These are phyloP conservation scores for Sphaerophoria taeniata DNA, from an alignment of 2,888 invertebrate species.

Conservation along the genomic window DNA sequence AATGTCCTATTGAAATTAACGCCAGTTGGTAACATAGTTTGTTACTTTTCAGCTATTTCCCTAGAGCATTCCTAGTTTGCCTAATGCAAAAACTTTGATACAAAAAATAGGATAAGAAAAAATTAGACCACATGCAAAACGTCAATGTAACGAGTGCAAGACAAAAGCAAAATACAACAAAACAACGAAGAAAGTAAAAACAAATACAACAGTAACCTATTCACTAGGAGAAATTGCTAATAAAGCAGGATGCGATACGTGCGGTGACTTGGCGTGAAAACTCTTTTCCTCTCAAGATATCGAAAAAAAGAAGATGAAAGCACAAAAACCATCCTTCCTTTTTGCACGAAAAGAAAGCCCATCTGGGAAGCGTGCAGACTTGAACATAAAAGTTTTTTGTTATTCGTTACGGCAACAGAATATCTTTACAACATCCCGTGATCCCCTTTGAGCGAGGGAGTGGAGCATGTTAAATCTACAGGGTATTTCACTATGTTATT, in stretches of 20 bases:
- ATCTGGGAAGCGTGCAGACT: constrained; percentile 12
- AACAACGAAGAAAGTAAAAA: constrained; percentile 17
- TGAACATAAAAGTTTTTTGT: constrained; percentile 38
- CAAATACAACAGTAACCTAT: constrained; percentile 29
- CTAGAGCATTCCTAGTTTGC: constrained; percentile 21
- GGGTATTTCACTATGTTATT: constrained; percentile 17
- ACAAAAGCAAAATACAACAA: constrained; percentile 6
- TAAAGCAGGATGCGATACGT: constrained; percentile 64
- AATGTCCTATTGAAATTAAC: too few species aligned
- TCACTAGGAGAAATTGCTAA: constrained; percentile 57
- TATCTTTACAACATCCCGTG: background rate
- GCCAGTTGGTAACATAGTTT: background rate
- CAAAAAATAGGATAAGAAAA: constrained; percentile 25
- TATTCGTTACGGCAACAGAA: background rate
- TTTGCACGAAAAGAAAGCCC: background rate
- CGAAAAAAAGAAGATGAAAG: background rate
- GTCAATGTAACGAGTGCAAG: constrained; percentile 10
- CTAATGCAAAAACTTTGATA: constrained; percentile 59
- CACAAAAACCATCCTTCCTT: constrained; percentile 1
- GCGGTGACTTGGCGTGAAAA: constrained; percentile 64
- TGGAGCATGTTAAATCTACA: constrained; percentile 43
- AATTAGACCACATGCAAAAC: background rate
- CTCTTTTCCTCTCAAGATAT: constrained; percentile 34
- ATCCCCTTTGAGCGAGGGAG: background rate
- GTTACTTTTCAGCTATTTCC: constrained; percentile 5